phyloP scores from a whole-genome alignment of 2,888 invertebrate species.

The Myopa testacea region DNA sequence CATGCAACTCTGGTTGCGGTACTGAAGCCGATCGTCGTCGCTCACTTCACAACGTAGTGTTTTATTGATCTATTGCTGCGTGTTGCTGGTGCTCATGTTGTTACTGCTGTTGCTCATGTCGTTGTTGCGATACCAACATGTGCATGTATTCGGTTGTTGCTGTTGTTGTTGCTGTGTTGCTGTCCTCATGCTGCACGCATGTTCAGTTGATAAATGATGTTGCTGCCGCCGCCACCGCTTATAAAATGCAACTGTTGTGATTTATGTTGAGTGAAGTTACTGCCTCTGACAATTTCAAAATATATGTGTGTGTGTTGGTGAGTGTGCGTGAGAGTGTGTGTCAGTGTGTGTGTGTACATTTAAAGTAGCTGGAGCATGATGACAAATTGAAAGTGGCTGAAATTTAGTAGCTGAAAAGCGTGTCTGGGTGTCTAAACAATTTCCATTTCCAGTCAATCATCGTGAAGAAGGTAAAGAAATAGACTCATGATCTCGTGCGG shows the following conservation, averaged over 20 bases:
- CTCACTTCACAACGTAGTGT: background rate
- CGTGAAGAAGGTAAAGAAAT: no score
- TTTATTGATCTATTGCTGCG: conserved; percentile 25
- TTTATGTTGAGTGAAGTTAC: conserved; percentile 21
- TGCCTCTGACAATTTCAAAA: background rate
- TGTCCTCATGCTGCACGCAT: conserved; percentile 23
- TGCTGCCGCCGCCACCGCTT: background rate
- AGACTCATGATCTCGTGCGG: no score
- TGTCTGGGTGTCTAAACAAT: background rate
- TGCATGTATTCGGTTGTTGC: background rate
- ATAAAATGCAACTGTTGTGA: background rate
- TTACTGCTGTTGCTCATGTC: conserved; percentile 9
- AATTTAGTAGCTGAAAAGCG: background rate
- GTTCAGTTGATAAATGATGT: conserved; percentile 13
- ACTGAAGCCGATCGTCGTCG: background rate
- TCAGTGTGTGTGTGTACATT: background rate
- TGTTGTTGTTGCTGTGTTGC: conserved; percentile 6
- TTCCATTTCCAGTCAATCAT: background rate
- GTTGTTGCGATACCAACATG: background rate
- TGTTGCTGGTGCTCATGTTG: conserved; percentile 17
- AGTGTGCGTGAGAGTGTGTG: background rate
- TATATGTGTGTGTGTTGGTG: background rate
- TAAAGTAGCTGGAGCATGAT: background rate
- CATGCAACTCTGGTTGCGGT: no score
- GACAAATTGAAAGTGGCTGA: conserved; percentile 6